A percentile compares a stretch with the other conserved stretches of the same genome.
Conservation (phyloP, 1,140 invertebrate species). For the Papilio machaon region DNA sequence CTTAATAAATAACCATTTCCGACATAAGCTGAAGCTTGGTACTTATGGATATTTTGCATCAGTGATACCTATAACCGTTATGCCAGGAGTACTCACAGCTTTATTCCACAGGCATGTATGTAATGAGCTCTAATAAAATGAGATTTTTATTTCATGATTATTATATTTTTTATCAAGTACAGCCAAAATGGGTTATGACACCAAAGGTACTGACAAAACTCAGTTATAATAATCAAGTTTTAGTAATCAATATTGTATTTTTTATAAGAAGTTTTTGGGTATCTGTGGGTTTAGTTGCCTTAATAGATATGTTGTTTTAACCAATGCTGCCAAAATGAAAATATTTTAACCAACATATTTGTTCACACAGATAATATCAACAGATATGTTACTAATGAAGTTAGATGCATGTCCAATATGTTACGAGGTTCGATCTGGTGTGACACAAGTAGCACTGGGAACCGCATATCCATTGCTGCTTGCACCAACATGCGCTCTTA, state of each 20-base stretch:
- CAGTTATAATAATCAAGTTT: too few relatives aligned
- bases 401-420: conserved; percentile 76
- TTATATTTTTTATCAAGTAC: background rate
- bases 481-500: conserved; percentile 68
- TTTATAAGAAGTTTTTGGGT: too few relatives aligned
- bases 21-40: conserved; percentile 65
- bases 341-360: background rate
- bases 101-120: conserved; percentile 75
- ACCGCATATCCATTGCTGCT: conserved; percentile 78
- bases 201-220: too few relatives aligned
- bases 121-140: conserved; percentile 25
- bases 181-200: too few relatives aligned
- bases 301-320: too few relatives aligned
- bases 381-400: conserved; percentile 72
- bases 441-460: conserved; percentile 62
- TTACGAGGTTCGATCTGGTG: conserved; percentile 71
- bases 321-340: too few relatives aligned
- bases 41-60: conserved; percentile 67
- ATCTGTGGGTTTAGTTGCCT: too few relatives aligned
- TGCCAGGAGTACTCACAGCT: conserved; percentile 67
- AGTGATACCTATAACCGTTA: conserved; percentile 61
- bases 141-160: background rate
- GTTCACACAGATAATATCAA: conserved; percentile 71
- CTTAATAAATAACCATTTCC: conserved; percentile 68
- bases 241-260: too few relatives aligned